A percentile compares a stretch with the other conserved stretches of the same genome.
Conservation (phyloP, 1,140 invertebrate species). For the Muscidifurax raptorellus region DNA sequence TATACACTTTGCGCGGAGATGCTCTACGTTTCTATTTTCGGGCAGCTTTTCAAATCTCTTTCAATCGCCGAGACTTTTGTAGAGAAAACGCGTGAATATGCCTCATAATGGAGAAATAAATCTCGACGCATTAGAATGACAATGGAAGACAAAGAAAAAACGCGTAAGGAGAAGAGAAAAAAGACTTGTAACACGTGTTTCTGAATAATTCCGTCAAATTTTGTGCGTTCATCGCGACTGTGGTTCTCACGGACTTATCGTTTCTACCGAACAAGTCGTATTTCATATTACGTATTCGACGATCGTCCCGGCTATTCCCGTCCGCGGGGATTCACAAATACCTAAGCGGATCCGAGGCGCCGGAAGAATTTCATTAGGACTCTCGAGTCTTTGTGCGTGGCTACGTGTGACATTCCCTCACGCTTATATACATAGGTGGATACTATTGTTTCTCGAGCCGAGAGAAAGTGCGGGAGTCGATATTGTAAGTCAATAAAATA, state of each 20-base stretch:
- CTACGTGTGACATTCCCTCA: constrained; percentile 37
- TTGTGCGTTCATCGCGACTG: background rate
- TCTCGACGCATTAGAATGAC: constrained; percentile 13
- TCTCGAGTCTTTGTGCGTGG: constrained; percentile 1
- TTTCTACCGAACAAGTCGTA: constrained; percentile 8
- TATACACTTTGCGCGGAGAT: background rate
- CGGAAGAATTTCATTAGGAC: constrained; percentile 43
- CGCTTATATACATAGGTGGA: background rate
- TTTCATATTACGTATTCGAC: constrained; percentile 54
- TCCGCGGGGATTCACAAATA: constrained; percentile 23
- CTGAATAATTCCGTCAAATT: constrained; percentile 41
- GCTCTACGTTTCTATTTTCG: too few species aligned
- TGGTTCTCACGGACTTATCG: constrained; percentile 39
- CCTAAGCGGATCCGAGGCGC: constrained; percentile 41
- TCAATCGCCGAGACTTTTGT: background rate
- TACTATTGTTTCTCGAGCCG: constrained; percentile 23
- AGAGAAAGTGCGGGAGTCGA: constrained; percentile 16
- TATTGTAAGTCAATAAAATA: background rate
- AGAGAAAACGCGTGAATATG: background rate
- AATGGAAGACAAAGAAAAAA: constrained; percentile 25
- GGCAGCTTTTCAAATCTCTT: too few species aligned
- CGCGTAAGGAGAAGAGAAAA: background rate
- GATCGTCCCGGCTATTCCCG: constrained; percentile 23
- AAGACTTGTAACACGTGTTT: constrained; percentile 43
- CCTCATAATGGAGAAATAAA: background rate